A percentile compares a stretch with the other conserved stretches of the same genome.
phyloP scores from a whole-genome alignment of 2,113 vertebrate species.

The Martes martes region DNA sequence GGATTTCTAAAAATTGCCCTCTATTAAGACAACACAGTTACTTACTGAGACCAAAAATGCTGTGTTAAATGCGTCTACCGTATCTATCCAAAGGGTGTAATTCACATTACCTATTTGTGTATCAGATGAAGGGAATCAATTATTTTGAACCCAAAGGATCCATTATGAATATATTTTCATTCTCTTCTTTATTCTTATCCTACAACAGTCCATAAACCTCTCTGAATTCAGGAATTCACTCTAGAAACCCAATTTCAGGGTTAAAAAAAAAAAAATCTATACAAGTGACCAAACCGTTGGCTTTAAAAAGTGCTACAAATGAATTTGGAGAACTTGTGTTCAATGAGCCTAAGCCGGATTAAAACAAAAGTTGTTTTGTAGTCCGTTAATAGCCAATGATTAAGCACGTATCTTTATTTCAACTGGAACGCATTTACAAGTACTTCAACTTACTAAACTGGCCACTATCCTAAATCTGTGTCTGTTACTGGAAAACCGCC shows the following conservation, averaged over 20 bases:
- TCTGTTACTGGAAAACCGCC: conserved; percentile 43
- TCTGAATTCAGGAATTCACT: conserved; percentile 25
- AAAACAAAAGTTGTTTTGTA: conserved; percentile 70
- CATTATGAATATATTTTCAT: neutral
- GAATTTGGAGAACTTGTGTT: conserved; percentile 26
- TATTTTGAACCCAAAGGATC: neutral
- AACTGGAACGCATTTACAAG: conserved; percentile 64
- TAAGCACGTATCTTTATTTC: conserved; percentile 58
- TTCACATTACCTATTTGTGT: neutral
- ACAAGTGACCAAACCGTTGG: neutral
- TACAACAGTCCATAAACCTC: neutral
- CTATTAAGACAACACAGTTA: neutral
- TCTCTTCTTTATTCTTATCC: neutral
- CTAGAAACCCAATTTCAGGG: neutral
- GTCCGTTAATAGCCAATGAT: conserved; percentile 66
- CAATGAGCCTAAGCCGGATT: neutral
- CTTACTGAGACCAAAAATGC: neutral
- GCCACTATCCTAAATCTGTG: conserved; percentile 35
- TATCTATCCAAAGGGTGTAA: neutral
- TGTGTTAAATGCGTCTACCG: neutral
- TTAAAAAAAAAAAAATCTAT: neutral
- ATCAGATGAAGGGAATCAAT: neutral
- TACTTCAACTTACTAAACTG: conserved; percentile 43
- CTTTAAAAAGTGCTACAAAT: neutral
- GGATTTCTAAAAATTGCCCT: neutral